phyloP scores from a whole-genome alignment of 1,140 invertebrate genomes.

The Drosophila biarmipes region DNA sequence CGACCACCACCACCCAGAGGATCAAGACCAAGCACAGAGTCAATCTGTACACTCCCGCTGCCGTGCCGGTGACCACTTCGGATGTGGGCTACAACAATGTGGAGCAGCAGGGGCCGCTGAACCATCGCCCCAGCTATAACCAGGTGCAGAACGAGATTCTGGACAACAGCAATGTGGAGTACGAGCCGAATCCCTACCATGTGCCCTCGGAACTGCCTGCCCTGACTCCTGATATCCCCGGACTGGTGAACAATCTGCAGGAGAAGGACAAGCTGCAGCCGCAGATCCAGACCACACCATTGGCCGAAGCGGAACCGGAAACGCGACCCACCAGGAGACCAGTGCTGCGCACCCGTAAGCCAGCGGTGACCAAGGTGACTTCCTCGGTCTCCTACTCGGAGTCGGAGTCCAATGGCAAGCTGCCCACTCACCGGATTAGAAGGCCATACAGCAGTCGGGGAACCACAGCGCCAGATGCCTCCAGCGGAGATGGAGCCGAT shows the following conservation, averaged over 20 bases:
- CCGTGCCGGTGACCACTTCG: slow-evolving; percentile 60
- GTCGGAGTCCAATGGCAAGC: slow-evolving; percentile 60
- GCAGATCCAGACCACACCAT: slow-evolving; percentile 57
- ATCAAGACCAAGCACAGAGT: slow-evolving; percentile 64
- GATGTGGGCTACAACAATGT: slow-evolving; percentile 70
- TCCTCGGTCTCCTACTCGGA: slow-evolving; percentile 78
- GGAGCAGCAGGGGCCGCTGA: slow-evolving; percentile 50
- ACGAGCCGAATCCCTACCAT: slow-evolving; percentile 80
- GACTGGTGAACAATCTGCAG: slow-evolving; percentile 87
- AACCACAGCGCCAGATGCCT: slow-evolving; percentile 57
- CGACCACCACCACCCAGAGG: slow-evolving; percentile 56
- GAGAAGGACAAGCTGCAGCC: slow-evolving; percentile 83
- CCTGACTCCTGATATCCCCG: slow-evolving; percentile 86
- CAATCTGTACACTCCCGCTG: slow-evolving; percentile 64
- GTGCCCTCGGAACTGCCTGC: slow-evolving; percentile 85
- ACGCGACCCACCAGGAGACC: slow-evolving; percentile 84
- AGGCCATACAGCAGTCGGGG: slow-evolving; percentile 65
- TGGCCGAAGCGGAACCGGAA: slow-evolving; percentile 71
- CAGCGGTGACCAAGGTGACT: slow-evolving; percentile 67
- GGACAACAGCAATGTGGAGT: slow-evolving; percentile 75
- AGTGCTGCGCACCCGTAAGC: slow-evolving; percentile 71
- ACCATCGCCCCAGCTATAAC: slow-evolving; percentile 71
- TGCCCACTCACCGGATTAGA: slow-evolving; percentile 64
- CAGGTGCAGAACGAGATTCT: slow-evolving; percentile 70
- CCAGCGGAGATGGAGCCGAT: slow-evolving; percentile 67